phyloP scores from a whole-genome alignment of 2,113 vertebrate species.

The Lophius piscatorius region DNA sequence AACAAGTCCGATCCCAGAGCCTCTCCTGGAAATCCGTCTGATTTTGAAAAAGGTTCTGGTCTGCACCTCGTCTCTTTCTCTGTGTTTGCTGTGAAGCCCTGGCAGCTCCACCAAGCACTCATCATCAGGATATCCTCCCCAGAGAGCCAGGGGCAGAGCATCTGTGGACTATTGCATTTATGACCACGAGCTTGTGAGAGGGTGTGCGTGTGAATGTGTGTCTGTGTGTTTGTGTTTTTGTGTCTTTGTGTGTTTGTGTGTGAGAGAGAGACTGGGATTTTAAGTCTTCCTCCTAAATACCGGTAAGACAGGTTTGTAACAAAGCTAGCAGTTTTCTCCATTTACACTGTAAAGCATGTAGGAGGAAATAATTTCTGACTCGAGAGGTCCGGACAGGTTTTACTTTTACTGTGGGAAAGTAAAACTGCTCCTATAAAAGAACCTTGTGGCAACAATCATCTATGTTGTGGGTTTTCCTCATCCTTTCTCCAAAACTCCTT shows the following conservation, averaged over 20 bases:
- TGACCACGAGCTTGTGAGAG: neutral
- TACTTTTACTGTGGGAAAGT: neutral
- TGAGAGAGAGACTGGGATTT: neutral
- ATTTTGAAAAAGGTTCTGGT: constrained; percentile 18
- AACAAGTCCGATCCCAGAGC: constrained; percentile 3
- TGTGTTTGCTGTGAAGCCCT: constrained; percentile 9
- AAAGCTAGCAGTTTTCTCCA: constrained; percentile 6
- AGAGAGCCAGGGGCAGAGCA: constrained; percentile 19
- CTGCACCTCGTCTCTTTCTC: constrained; percentile 7
- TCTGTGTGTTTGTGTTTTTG: too few relatives aligned
- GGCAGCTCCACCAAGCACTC: constrained; percentile 14
- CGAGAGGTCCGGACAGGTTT: neutral
- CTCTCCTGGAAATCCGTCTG: neutral
- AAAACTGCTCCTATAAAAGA: neutral
- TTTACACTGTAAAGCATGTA: neutral
- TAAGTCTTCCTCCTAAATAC: constrained; percentile 18
- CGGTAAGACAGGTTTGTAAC: constrained; percentile 9
- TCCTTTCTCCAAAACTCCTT: too few relatives aligned
- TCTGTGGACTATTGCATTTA: constrained; percentile 41
- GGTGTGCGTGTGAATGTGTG: too few relatives aligned
- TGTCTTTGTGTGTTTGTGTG: too few relatives aligned
- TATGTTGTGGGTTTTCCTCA: too few relatives aligned
- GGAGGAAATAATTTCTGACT: constrained; percentile 1
- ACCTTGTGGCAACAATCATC: neutral
- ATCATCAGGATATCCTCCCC: constrained; percentile 42